phyloP scores from a whole-genome alignment of 2,888 invertebrate species.

The Zelleria hepariella region DNA sequence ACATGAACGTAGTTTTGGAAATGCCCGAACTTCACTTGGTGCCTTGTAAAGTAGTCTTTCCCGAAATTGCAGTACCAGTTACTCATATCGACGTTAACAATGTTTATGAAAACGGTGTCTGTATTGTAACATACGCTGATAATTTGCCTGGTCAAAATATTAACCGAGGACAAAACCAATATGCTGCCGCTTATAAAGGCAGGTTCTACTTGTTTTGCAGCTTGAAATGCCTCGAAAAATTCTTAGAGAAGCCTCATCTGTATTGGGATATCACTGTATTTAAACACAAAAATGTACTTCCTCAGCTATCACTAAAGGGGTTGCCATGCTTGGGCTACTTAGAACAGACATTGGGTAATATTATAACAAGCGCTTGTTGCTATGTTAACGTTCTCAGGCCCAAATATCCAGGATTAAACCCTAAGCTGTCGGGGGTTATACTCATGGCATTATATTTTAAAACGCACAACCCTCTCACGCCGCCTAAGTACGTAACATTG shows the following conservation, averaged over 20 bases:
- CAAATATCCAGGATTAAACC: constrained; percentile 71
- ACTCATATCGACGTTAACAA: constrained; percentile 43
- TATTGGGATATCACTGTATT: constrained; percentile 63
- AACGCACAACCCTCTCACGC: constrained; percentile 49
- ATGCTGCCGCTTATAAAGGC: constrained; percentile 60
- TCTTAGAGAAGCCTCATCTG: constrained; percentile 60
- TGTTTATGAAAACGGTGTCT: constrained; percentile 69
- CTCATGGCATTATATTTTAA: constrained; percentile 73
- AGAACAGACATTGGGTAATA: constrained; percentile 71
- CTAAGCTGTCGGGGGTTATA: constrained; percentile 63
- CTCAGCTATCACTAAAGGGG: constrained; percentile 49
- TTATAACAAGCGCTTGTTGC: constrained; percentile 68
- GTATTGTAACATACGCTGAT: constrained; percentile 74
- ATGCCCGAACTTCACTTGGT: constrained; percentile 50
- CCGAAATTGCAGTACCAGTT: constrained; percentile 64
- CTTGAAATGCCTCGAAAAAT: constrained; percentile 58
- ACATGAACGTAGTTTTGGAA: constrained; percentile 56
- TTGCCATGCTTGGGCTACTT: constrained; percentile 74
- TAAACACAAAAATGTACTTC: constrained; percentile 37
- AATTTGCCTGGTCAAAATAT: constrained; percentile 60
- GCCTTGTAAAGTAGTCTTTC: constrained; percentile 33
- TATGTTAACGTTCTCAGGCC: constrained; percentile 67
- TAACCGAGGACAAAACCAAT: constrained; percentile 48
- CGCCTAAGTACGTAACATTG: constrained; percentile 21
- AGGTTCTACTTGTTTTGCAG: constrained; percentile 72